Evolutionary conservation across 1,140 invertebrate genomes (phyloP).

Genomic region (Ceratina australensis): DNA sequence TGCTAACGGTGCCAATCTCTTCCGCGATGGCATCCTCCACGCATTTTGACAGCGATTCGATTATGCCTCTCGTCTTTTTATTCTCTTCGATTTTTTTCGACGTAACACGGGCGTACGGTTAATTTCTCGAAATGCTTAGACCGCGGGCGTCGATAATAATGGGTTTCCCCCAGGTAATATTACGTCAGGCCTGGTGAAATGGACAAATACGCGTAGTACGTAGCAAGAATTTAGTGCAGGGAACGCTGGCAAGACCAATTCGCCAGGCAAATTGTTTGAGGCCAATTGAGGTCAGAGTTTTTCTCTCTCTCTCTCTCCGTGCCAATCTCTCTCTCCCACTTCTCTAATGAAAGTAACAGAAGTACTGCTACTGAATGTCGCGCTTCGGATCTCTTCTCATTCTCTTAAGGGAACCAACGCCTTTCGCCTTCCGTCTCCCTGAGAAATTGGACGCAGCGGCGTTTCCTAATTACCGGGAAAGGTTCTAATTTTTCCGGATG

Average conservation of each 20-base stretch:
- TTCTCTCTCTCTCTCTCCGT: slow-evolving; percentile 11
- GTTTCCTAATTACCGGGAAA: slow-evolving; percentile 50
- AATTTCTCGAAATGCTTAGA: slow-evolving; percentile 2
- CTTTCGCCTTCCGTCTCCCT: slow-evolving; percentile 28
- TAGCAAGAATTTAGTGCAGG: neutral
- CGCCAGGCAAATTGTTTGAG: slow-evolving; percentile 55
- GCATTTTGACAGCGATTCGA: slow-evolving; percentile 44
- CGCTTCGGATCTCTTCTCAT: slow-evolving; percentile 44
- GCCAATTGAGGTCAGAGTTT: slow-evolving; percentile 51
- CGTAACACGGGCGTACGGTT: neutral
- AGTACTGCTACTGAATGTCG: slow-evolving; percentile 57
- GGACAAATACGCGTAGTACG: slow-evolving; percentile 1
- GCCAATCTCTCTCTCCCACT: neutral
- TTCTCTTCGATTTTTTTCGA: neutral
- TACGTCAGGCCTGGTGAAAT: neutral
- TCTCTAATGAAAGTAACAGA: slow-evolving; percentile 65
- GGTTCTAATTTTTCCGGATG: slow-evolving; percentile 36
- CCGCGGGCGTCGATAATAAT: neutral
- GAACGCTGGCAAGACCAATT: slow-evolving; percentile 26
- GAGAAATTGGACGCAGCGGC: slow-evolving; percentile 54
- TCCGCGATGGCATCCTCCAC: neutral
- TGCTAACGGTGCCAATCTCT: slow-evolving; percentile 33
- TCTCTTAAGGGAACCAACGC: slow-evolving; percentile 50
- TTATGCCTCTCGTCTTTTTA: slow-evolving; percentile 25
- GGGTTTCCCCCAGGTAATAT: too few species aligned